Conservation (phyloP, 35 echinoderm and acorn worm species). For the Stichopus chloronotus region DNA sequence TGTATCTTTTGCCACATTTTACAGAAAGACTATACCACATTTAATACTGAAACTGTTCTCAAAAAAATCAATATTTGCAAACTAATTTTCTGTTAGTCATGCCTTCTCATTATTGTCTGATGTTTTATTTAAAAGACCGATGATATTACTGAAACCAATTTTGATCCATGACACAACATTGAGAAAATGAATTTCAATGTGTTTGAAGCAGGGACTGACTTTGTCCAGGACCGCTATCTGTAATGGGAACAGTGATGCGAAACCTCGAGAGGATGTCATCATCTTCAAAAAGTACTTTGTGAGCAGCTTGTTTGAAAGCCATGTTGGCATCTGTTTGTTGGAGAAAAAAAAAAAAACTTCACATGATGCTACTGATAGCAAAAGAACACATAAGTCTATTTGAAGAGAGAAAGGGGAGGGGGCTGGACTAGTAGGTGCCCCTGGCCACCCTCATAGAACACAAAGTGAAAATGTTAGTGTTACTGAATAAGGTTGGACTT, state of each 20-base stretch:
- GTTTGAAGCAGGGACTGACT: background rate
- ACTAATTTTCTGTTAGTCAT: too few species aligned
- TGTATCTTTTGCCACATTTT: too few species aligned
- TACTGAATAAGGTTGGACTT: too few species aligned
- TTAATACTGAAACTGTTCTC: too few species aligned
- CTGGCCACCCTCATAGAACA: background rate
- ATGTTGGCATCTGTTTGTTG: slow-evolving; percentile 78
- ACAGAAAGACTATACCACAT: too few species aligned
- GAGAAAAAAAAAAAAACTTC: background rate
- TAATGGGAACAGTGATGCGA: slow-evolving; percentile 61
- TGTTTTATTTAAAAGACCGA: too few species aligned
- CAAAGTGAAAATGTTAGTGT: background rate
- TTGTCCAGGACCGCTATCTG: slow-evolving; percentile 2
- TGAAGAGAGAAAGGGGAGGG: background rate
- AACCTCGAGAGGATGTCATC: slow-evolving; percentile 75
- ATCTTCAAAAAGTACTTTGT: slow-evolving; percentile 85
- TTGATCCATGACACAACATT: too few species aligned
- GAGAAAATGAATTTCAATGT: background rate
- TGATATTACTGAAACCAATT: too few species aligned
- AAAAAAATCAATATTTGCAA: too few species aligned
- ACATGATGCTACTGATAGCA: too few species aligned
- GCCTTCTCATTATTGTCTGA: too few species aligned
- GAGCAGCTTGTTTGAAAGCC: slow-evolving; percentile 91
- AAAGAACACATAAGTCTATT: background rate
- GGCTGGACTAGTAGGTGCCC: background rate